Evolutionary conservation across 2,113 vertebrate genomes (phyloP).

Genomic region (Psephotus haematonotus): DNA sequence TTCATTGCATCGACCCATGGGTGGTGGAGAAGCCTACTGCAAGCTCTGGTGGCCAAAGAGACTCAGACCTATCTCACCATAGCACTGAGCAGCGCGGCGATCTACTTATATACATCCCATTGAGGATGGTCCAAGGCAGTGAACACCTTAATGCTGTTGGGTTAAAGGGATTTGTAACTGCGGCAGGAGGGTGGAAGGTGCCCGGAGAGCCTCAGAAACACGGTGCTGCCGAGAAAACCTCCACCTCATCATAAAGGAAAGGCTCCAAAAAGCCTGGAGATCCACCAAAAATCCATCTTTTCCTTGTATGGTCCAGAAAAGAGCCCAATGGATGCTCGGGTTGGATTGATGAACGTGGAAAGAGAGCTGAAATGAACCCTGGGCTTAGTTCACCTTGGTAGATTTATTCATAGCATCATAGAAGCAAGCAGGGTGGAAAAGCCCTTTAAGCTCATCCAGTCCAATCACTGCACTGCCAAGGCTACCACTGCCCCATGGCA

Average conservation of each 20-base stretch:
- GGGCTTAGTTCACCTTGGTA: not conserved
- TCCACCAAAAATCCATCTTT: not conserved
- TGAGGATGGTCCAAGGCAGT: not conserved
- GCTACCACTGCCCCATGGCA: too few species aligned
- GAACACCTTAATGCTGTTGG: not conserved
- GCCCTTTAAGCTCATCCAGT: too few species aligned
- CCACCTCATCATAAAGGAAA: rapidly evolving
- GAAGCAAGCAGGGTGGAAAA: too few species aligned
- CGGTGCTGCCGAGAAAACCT: not conserved
- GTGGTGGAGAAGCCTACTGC: not conserved
- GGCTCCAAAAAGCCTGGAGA: not conserved
- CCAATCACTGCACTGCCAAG: too few species aligned
- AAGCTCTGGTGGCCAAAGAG: not conserved
- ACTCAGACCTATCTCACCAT: not conserved
- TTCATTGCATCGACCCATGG: not conserved
- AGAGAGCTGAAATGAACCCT: not conserved
- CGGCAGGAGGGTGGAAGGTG: not conserved
- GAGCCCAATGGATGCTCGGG: not conserved
- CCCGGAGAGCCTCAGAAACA: not conserved
- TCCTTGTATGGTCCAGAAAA: not conserved
- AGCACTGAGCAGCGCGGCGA: not conserved
- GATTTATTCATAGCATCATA: too few species aligned
- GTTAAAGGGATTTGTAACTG: not conserved
- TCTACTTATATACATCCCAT: not conserved
- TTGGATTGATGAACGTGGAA: not conserved